Evolutionary conservation across 1,140 invertebrate species (phyloP).

Genomic region (Psix sp.): DNA sequence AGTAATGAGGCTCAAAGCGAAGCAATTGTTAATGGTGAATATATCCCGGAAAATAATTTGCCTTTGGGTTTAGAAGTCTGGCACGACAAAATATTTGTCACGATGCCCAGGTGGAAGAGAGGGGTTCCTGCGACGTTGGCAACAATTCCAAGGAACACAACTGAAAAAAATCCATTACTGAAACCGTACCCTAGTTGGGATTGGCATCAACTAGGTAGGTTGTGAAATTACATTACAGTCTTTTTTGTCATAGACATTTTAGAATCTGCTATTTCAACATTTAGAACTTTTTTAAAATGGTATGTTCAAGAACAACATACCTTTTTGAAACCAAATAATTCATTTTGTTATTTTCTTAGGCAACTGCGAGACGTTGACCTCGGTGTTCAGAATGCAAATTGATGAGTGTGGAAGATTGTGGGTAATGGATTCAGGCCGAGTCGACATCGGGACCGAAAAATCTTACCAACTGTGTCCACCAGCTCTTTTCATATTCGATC

Average conservation of each 20-base stretch:
- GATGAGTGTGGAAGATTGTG: constrained; percentile 85
- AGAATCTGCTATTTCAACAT: no score
- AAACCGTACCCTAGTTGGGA: constrained; percentile 86
- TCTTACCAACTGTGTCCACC: constrained; percentile 84
- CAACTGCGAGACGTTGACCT: constrained; percentile 82
- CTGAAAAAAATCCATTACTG: constrained; percentile 80
- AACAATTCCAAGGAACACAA: constrained; percentile 77
- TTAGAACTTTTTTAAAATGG: no score
- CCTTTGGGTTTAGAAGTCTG: constrained; percentile 85
- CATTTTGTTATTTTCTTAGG: constrained; percentile 47
- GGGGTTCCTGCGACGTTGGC: constrained; percentile 85
- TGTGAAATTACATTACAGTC: background rate
- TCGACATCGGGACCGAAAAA: constrained; percentile 81
- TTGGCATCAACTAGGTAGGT: constrained; percentile 81
- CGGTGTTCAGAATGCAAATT: constrained; percentile 85
- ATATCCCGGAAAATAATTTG: constrained; percentile 83
- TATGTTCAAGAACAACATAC: no score
- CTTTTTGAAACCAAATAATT: no score
- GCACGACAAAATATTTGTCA: constrained; percentile 82
- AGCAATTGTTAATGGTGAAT: constrained; percentile 79
- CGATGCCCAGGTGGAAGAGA: constrained; percentile 88
- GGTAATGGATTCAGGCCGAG: constrained; percentile 87
- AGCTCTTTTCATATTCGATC: constrained; percentile 85
- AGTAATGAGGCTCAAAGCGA: constrained; percentile 69
- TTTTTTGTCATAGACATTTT: no score